Evolutionary conservation across 2,113 vertebrate genomes (phyloP).

Genomic region (Rhinolophus ferrumequinum): DNA sequence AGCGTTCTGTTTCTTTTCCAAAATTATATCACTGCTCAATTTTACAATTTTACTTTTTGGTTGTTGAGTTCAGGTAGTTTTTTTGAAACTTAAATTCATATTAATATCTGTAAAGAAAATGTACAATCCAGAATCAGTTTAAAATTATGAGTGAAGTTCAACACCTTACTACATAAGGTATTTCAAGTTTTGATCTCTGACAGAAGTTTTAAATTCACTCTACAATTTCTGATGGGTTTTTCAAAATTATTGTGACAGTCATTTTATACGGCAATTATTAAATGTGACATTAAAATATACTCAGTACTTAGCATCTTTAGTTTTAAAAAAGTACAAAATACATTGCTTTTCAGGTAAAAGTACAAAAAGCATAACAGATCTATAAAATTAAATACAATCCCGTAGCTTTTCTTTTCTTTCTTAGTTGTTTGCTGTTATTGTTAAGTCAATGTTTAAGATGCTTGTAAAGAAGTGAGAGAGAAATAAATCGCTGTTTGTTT

Average conservation of each 20-base stretch:
- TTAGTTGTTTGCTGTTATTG: not conserved
- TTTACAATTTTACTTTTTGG: not conserved
- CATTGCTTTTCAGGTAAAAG: constrained; percentile 31
- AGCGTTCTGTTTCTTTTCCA: not conserved
- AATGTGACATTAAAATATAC: constrained; percentile 67
- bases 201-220: not conserved
- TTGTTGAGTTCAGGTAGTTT: not conserved
- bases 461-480: constrained; percentile 46
- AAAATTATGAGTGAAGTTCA: not conserved
- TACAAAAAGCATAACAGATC: constrained; percentile 45
- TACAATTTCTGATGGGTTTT: constrained; percentile 62
- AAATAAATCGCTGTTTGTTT: constrained; percentile 22
- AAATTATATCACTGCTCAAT: not conserved
- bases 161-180: not conserved
- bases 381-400: not conserved
- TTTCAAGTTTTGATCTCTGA: not conserved
- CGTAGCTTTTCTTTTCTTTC: constrained; percentile 26
- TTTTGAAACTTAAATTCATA: constrained; percentile 40
- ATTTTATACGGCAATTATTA: constrained; percentile 72
- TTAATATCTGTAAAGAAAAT: not conserved
- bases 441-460: constrained; percentile 43
- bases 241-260: constrained; percentile 56
- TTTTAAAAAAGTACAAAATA: not conserved
- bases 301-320: not conserved
- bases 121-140: not conserved